Base-by-base conservation (phyloP, 2,113 vertebrate species). In the Benitochromis conjunctus region DNA sequence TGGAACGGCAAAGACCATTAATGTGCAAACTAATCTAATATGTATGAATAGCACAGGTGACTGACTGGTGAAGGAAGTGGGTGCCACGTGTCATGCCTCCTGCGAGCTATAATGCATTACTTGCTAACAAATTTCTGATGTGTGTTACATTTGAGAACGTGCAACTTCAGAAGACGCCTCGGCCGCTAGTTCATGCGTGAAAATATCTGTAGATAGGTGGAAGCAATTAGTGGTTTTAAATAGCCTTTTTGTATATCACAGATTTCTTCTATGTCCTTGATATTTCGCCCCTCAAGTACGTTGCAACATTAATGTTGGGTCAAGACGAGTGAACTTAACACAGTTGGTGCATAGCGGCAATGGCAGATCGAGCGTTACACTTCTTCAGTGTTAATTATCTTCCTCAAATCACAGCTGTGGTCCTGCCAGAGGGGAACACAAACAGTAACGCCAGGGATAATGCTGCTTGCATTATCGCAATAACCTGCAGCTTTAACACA, bases 311-410 rank as follows among this genome's bases (percentile, higher is more conserved):
- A 55, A 74, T 38, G 54, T 77, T 11, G 31, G 54, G 62, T 89
- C 53, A 51, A 86, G 41, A 74, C 21, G 8, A 69, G 74, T 9
- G 62, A 60, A 60, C 11, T 56, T 31, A 43, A 13, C 21, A 38
- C 18, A n/a, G 89, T 8, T 69, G n/a, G 79, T 7, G 7, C 62
- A 5, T 31, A 29, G 31, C 48, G 21, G 55, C 24, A 60, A 21
- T 48, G 48, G 21, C 43, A 76, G 53, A 13, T 79, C n/a, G 86
- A 66, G 24, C 13, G 31, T 83, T 81, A 34, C 26, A 36, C 36
- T 69, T 46, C 66, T n/a, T 74, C 53, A 76, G n/a, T 5, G 1
- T 51, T 91, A 66, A 86, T 88, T 83, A 79, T 54, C 21, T 46
- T 41, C 29, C 66, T n/a, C 29, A 43, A 81, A 46, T 60, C 51